Evolutionary conservation across 2,113 vertebrate species (phyloP).

Genomic region (Sebastes fasciatus): DNA sequence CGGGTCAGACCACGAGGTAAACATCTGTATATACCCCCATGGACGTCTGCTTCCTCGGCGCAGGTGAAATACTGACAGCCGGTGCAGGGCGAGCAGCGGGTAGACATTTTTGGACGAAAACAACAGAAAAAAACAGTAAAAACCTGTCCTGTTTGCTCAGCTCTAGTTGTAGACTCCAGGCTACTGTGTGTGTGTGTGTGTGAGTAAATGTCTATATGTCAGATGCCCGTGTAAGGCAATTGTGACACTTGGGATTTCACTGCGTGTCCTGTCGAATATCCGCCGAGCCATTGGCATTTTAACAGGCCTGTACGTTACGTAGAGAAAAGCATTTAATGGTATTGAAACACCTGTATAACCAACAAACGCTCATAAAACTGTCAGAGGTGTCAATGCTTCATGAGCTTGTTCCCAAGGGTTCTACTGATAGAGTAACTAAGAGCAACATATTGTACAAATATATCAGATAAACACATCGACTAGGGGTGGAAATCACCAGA

Average conservation of each 20-base stretch:
- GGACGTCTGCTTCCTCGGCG: background rate
- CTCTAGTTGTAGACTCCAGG: constrained; percentile 41
- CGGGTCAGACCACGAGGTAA: constrained; percentile 17
- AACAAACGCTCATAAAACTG: constrained; percentile 36
- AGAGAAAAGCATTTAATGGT: constrained; percentile 8
- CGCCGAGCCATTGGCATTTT: constrained; percentile 37
- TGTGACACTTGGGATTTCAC: constrained; percentile 60
- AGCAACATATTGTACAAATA: background rate
- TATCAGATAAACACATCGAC: background rate
- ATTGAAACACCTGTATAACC: constrained; percentile 9
- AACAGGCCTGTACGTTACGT: constrained; percentile 33
- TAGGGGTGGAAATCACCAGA: no score
- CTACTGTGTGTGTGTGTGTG: constrained; percentile 20
- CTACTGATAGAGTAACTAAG: background rate
- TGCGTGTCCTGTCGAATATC: constrained; percentile 48
- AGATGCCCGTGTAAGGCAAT: constrained; percentile 27
- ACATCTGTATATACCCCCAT: background rate
- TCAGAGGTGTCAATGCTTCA: constrained; percentile 13
- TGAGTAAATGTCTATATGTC: constrained; percentile 48
- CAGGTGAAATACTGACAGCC: constrained; percentile 5
- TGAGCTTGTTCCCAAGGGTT: background rate
- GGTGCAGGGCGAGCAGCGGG: background rate
- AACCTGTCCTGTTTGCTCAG: constrained; percentile 37
- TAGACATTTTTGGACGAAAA: constrained; percentile 31
- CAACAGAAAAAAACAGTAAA: constrained; percentile 21